Evolutionary conservation across 1,140 invertebrate species (phyloP).

Genomic region (Drosophila paulistorum): DNA sequence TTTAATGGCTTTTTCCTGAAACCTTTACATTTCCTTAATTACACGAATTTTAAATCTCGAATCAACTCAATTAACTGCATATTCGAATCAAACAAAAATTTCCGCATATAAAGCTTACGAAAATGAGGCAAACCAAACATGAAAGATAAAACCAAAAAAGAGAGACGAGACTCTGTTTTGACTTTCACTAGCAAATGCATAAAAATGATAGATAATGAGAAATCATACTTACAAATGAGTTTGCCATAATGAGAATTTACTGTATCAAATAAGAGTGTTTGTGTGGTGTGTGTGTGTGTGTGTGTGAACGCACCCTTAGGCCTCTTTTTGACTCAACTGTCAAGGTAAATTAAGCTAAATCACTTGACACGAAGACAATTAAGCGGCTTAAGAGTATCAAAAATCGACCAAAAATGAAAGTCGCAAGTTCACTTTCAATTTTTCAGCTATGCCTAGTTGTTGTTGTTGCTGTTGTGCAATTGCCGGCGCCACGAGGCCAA

Average conservation of each 20-base stretch:
- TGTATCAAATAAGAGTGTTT: conserved; percentile 22
- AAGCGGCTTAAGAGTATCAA: conserved; percentile 77
- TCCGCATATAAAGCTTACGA: background rate
- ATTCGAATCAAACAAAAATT: too few species aligned
- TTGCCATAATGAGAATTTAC: conserved; percentile 22
- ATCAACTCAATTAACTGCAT: too few species aligned
- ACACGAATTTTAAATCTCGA: too few species aligned
- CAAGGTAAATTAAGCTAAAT: conserved; percentile 76
- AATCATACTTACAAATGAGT: conserved; percentile 68
- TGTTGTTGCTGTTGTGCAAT: conserved; percentile 68
- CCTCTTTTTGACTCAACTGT: conserved; percentile 43
- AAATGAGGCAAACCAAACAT: conserved; percentile 59
- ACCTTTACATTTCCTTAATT: too few species aligned
- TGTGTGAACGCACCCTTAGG: conserved; percentile 45
- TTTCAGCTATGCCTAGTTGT: conserved; percentile 41
- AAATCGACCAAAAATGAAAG: conserved; percentile 72
- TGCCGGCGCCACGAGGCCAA: conserved; percentile 75
- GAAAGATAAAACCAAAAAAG: conserved; percentile 38
- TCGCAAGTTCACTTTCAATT: conserved; percentile 80
- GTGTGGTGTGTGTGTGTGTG: background rate
- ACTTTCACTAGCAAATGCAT: conserved; percentile 60
- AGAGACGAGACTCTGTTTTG: background rate
- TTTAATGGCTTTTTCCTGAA: too few species aligned
- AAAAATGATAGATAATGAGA: conserved; percentile 36
- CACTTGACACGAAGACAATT: conserved; percentile 77